Evolutionary conservation across 2,113 vertebrate species (phyloP).

Genomic region (Procavia capensis): DNA sequence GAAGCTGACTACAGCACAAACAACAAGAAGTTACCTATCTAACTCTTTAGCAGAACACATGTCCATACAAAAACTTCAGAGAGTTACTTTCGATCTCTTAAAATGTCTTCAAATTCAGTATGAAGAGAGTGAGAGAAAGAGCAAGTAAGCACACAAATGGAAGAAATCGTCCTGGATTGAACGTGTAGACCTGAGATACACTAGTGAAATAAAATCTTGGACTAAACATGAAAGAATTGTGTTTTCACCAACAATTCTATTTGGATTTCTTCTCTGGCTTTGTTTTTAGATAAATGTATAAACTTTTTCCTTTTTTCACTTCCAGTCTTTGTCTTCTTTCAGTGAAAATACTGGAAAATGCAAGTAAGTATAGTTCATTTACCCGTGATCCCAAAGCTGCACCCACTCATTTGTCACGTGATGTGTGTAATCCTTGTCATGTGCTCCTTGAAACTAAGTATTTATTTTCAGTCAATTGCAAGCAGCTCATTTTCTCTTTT

Average conservation of each 20-base stretch:
- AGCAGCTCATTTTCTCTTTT: background rate
- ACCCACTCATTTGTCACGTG: fast-evolving
- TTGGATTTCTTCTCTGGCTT: background rate
- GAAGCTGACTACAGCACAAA: background rate
- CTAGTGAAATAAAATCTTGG: background rate
- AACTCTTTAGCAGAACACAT: background rate
- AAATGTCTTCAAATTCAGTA: background rate
- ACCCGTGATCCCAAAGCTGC: background rate
- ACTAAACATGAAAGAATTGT: background rate
- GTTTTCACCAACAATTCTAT: background rate
- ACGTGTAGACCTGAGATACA: background rate
- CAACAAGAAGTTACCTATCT: background rate
- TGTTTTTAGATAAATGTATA: background rate
- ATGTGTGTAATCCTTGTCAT: background rate
- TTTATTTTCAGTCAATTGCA: background rate
- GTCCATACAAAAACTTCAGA: background rate
- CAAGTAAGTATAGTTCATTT: background rate
- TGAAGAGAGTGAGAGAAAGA: background rate
- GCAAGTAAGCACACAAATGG: background rate
- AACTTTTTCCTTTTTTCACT: background rate
- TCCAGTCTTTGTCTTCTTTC: background rate
- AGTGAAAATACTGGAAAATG: background rate
- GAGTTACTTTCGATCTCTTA: background rate
- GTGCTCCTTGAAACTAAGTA: no score
- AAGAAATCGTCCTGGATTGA: background rate